Conservation (phyloP, 2,888 invertebrate genomes). For the Piscicola geometra region DNA sequence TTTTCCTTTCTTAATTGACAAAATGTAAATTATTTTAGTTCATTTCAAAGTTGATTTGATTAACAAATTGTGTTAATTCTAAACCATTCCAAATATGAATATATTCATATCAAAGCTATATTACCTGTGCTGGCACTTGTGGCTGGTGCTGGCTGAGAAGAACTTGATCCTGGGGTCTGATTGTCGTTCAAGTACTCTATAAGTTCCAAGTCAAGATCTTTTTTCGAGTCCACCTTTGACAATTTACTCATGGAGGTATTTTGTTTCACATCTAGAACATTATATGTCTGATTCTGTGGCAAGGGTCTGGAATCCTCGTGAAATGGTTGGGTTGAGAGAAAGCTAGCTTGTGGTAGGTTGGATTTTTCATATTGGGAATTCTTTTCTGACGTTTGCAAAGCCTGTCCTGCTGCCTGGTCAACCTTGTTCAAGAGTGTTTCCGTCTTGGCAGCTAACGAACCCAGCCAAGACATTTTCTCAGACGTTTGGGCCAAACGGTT, state of each 20-base stretch:
- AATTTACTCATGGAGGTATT: neutral
- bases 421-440: slow-evolving; percentile 70
- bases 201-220: slow-evolving; percentile 55
- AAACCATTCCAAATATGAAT: too few species aligned
- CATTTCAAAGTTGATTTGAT: too few species aligned
- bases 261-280: neutral
- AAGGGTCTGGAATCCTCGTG: neutral
- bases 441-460: slow-evolving; percentile 69
- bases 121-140: neutral
- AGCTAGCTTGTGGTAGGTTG: neutral
- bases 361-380: neutral
- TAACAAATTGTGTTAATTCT: too few species aligned
- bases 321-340: neutral
- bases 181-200: slow-evolving; percentile 57
- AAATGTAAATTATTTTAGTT: too few species aligned
- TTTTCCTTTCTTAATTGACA: too few species aligned
- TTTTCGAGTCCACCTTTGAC: slow-evolving; percentile 38
- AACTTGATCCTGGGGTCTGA: slow-evolving; percentile 43
- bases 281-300: neutral
- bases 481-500: too few species aligned
- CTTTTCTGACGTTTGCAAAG: slow-evolving; percentile 50
- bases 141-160: slow-evolving; percentile 5
- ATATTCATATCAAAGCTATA: neutral
- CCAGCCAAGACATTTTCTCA: slow-evolving; percentile 74
- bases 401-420: slow-evolving; percentile 70